These are phyloP conservation scores for Anolis carolinensis DNA, from an alignment of 2,113 vertebrate genomes.

Conservation along the genomic window DNA sequence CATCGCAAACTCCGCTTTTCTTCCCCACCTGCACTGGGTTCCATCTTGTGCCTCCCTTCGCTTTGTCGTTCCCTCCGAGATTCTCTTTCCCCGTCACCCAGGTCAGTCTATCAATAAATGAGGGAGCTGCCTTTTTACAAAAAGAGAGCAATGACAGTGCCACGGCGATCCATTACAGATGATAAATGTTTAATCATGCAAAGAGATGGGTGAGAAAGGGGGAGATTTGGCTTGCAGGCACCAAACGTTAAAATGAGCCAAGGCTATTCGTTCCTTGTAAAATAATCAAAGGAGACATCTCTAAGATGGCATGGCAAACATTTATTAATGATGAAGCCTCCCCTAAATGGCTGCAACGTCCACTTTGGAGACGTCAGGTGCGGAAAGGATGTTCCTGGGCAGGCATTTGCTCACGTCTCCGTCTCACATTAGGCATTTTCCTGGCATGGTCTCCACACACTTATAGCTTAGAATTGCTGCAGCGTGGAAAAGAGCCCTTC, in stretches of 20 bases:
- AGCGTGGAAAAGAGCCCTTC: background rate
- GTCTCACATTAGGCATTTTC: background rate
- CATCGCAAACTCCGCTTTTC: too few relatives aligned
- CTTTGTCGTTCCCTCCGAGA: background rate
- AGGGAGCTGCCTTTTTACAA: slow-evolving; percentile 23
- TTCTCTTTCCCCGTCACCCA: background rate
- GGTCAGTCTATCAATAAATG: slow-evolving; percentile 15
- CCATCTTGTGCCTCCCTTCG: too few relatives aligned
- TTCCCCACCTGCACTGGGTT: too few relatives aligned
- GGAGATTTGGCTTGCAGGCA: slow-evolving; percentile 20
- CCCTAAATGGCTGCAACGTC: slow-evolving; percentile 36
- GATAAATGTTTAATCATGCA: slow-evolving; percentile 45
- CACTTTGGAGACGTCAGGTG: slow-evolving; percentile 42
- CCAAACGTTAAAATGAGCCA: slow-evolving; percentile 44
- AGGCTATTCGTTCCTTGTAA: slow-evolving; percentile 41
- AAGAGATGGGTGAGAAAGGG: slow-evolving; percentile 8
- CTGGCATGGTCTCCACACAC: slow-evolving; percentile 13
- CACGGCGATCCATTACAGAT: slow-evolving; percentile 15
- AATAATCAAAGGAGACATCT: slow-evolving; percentile 52
- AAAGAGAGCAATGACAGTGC: background rate
- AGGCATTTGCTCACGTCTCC: slow-evolving; percentile 2
- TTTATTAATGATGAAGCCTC: slow-evolving; percentile 55
- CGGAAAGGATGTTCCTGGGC: slow-evolving; percentile 26
- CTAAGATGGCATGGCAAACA: slow-evolving; percentile 51
- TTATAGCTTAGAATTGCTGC: slow-evolving; percentile 46